phyloP scores from a whole-genome alignment of 2,113 vertebrate species.

The Cyphomyrus plagiostoma region DNA sequence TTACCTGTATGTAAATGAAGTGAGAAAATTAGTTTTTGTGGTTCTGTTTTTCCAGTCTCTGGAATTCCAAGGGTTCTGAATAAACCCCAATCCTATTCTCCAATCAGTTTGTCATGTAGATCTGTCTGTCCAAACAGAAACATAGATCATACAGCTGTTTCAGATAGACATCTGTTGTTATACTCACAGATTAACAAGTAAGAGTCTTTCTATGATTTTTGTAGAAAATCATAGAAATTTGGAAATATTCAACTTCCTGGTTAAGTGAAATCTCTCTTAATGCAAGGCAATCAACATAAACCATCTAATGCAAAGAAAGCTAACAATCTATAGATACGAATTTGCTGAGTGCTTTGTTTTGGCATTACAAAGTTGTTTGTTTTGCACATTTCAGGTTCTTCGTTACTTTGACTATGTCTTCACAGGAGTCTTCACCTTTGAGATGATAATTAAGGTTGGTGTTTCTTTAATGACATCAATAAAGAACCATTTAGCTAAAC shows the following conservation, averaged over 20 bases:
- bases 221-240: not conserved
- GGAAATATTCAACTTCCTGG: not conserved
- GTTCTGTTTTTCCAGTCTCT: not conserved
- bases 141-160: not conserved
- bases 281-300: not conserved
- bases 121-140: not conserved
- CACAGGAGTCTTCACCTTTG: conserved; percentile 96
- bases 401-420: conserved; percentile 98
- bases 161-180: not conserved
- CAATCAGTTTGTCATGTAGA: not conserved
- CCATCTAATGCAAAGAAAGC: not conserved
- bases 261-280: not conserved
- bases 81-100: not conserved
- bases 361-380: not conserved
- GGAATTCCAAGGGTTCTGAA: not conserved
- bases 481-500: not conserved
- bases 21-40: not conserved
- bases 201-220: not conserved
- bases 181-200: not conserved
- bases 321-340: not conserved
- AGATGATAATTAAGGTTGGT: conserved; percentile 98
- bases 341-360: not conserved
- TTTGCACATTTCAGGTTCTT: conserved; percentile 66
- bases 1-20: not conserved
- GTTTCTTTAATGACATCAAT: not conserved